A percentile compares a stretch with the other conserved stretches of the same genome.
Conservation (phyloP, 1,140 invertebrate species). For the Magallana gigas region DNA sequence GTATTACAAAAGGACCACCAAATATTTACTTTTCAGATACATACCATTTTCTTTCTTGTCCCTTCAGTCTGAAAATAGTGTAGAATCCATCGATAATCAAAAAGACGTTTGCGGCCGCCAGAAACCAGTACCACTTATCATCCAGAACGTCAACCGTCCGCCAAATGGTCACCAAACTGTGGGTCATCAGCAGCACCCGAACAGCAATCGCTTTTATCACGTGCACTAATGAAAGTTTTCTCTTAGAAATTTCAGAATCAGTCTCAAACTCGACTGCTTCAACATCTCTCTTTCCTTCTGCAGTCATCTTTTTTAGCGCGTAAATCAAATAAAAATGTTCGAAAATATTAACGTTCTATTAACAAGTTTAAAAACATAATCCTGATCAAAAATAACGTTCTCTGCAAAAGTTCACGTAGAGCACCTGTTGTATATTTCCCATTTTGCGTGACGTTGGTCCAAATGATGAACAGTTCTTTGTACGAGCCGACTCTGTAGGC, state of each 20-base stretch:
- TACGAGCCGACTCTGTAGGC: background rate
- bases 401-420: background rate
- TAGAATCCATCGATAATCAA: constrained; percentile 52
- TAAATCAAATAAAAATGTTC: background rate
- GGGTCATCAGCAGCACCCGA: constrained; percentile 49
- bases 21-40: background rate
- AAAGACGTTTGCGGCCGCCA: constrained; percentile 52
- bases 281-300: background rate
- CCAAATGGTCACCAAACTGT: constrained; percentile 61
- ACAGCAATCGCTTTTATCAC: constrained; percentile 53
- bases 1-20: no score
- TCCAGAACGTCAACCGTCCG: constrained; percentile 51
- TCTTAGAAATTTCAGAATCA: constrained; percentile 21
- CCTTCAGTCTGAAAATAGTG: constrained; percentile 43
- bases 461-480: background rate
- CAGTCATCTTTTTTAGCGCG: background rate
- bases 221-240: background rate
- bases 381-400: background rate
- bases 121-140: constrained; percentile 52
- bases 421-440: background rate
- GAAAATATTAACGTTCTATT: no score
- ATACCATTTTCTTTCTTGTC: constrained; percentile 64
- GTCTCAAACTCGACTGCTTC: constrained; percentile 1
- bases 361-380: no score
- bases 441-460: background rate